Base-by-base conservation (phyloP, 2,113 vertebrate genomes). In the Tautogolabrus adspersus region DNA sequence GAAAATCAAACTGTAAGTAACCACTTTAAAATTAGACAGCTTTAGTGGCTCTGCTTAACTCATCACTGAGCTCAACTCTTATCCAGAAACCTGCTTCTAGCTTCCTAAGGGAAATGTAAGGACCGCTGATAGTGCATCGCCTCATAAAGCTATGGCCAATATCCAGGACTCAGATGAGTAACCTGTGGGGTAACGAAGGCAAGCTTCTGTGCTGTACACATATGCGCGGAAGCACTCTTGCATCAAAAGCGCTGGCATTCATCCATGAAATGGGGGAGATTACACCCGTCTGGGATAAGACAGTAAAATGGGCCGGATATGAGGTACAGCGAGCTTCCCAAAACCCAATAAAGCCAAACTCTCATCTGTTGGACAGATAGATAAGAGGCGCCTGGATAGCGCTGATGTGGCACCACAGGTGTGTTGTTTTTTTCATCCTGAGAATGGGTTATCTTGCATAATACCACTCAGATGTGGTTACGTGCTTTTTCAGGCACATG, bases 211-310 rank as follows among this genome's bases (percentile, higher is more conserved):
- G 44, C 77, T 72, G 67, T 42, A 69, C 69, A 70, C 82, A 74
- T 72, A 78, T 57, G 73, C 38, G 76, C 76, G 77, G 58, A 72
- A 47, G 73, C 5, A 18, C 82, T 66, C 69, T 75, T 71, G 75
- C 75, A 77, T 87, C 82, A 65, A 68, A 18, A 68, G 67, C 68
- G 21, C 67, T 57, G 68, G 79, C 86, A 72, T 84, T 91, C 90
- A 91, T 84, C 92, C 90, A 72, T 84, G 92, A 91, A 91, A 93
- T 87, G 75, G 75, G 68, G 81, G 81, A 90, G 83, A 94, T 93
- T 91, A 90, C 83, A 88, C 82, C 73, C 73, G 64, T 76, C 89
- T 87, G 61, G 81, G 86, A 89, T 79, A 79, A 90, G 82, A 68
- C 4, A 34, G 72, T 70, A 77, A 88, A 92, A 88, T 82, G 80